phyloP scores from a whole-genome alignment of 1,140 invertebrate species.

The Choristoneura fumiferana region DNA sequence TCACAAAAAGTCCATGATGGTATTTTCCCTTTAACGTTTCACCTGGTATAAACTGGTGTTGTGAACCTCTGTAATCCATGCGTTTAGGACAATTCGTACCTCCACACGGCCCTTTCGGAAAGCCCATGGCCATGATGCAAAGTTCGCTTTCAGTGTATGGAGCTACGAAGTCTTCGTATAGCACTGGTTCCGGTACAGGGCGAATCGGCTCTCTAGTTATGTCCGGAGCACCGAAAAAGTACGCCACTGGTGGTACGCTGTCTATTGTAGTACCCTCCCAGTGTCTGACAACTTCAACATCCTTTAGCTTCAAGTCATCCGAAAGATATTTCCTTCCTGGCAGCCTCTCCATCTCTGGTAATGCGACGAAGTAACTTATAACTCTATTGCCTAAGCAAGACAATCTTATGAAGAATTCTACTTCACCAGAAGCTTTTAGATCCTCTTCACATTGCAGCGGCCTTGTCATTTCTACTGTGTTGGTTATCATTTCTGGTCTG shows the following conservation, averaged over 20 bases:
- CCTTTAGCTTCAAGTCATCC: conserved; percentile 65
- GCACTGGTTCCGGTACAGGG: conserved; percentile 45
- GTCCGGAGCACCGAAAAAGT: conserved; percentile 65
- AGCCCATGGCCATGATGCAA: conserved; percentile 67
- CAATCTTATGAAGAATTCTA: conserved; percentile 63
- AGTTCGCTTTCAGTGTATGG: conserved; percentile 62
- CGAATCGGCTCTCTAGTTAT: conserved; percentile 58
- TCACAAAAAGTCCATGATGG: conserved; percentile 64
- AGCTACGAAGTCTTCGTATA: conserved; percentile 63
- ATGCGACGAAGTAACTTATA: conserved; percentile 58
- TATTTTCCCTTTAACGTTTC: conserved; percentile 62
- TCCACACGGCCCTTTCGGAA: conserved; percentile 70
- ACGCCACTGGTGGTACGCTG: conserved; percentile 57
- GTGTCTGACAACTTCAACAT: conserved; percentile 66
- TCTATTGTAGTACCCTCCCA: conserved; percentile 69
- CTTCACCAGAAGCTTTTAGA: conserved; percentile 65
- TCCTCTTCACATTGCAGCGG: conserved; percentile 67
- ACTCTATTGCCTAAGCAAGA: conserved; percentile 65
- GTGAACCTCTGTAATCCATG: conserved; percentile 65
- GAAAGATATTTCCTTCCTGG: conserved; percentile 66
- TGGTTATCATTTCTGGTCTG: conserved; percentile 60
- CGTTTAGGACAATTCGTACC: conserved; percentile 69
- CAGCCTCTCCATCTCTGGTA: conserved; percentile 70
- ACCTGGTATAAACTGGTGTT: conserved; percentile 67
- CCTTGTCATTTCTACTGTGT: conserved; percentile 58